Evolutionary conservation across 2,888 invertebrate genomes (phyloP).

Genomic region (Norana najaformis): DNA sequence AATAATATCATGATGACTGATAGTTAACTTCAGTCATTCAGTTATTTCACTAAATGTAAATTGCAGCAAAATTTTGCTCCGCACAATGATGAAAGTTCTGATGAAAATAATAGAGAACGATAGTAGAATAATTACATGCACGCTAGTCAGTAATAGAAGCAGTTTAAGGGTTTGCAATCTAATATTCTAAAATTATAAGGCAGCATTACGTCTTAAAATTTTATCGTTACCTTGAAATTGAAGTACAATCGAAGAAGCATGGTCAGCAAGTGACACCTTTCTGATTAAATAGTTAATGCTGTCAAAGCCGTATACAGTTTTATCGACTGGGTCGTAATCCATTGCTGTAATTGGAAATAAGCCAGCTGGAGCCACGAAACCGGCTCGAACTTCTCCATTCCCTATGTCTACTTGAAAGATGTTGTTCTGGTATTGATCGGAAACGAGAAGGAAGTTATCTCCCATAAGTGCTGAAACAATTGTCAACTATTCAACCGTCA

Average conservation of each 20-base stretch:
- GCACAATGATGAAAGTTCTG: too few species aligned
- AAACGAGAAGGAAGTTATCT: neutral
- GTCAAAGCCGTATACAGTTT: too few species aligned
- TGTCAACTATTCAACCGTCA: neutral
- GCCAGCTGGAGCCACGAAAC: neutral
- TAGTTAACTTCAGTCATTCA: neutral
- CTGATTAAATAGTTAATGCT: too few species aligned
- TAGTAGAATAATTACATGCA: too few species aligned
- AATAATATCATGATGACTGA: neutral
- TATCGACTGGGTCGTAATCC: too few species aligned
- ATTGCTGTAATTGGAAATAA: neutral
- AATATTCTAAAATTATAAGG: too few species aligned
- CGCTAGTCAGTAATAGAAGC: too few species aligned
- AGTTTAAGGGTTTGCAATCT: neutral
- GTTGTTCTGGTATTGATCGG: neutral
- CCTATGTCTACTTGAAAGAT: neutral
- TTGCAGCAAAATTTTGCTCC: too few species aligned
- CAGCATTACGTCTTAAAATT: too few species aligned
- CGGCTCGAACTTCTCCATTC: conserved; percentile 3
- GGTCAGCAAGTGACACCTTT: too few species aligned
- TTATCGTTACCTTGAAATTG: neutral
- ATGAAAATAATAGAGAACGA: too few species aligned
- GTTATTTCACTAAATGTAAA: neutral
- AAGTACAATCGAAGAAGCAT: neutral
- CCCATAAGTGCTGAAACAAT: neutral